Evolutionary conservation across 2,113 vertebrate species (phyloP).

Genomic region (Melanocharis versteri): DNA sequence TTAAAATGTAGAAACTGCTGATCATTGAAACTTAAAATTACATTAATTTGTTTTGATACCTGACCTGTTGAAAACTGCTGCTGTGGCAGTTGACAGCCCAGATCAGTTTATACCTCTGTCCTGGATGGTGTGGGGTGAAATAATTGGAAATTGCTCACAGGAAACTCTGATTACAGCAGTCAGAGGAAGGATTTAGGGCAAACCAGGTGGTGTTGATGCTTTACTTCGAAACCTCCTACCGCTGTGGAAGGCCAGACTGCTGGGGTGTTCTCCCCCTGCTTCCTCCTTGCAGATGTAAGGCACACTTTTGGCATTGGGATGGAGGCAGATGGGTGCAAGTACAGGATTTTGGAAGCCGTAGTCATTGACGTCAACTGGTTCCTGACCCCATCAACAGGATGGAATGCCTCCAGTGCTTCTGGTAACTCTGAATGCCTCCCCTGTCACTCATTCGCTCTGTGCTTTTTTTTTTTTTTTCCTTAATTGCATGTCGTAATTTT

Average conservation of each 20-base stretch:
- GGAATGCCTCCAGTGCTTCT: neutral
- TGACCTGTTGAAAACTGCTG: conserved; percentile 7
- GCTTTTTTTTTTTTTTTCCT: neutral
- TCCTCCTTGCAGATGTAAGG: neutral
- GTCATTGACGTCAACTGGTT: neutral
- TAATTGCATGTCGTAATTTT: neutral
- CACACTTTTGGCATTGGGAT: neutral
- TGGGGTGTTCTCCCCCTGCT: neutral
- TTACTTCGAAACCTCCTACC: neutral
- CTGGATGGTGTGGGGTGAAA: neutral
- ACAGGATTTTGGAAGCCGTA: neutral
- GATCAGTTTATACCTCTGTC: neutral
- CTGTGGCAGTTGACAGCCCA: neutral
- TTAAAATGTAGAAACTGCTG: conserved; percentile 11
- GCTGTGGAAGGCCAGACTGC: neutral
- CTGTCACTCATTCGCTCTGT: neutral
- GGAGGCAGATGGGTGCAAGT: neutral
- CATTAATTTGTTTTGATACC: conserved; percentile 22
- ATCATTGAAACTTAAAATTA: neutral
- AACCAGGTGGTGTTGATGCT: neutral
- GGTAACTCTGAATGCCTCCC: neutral
- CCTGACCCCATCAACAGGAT: neutral
- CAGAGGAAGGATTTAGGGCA: neutral
- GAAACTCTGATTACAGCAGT: neutral
- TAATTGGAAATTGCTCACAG: neutral